A percentile compares a stretch with the other conserved stretches of the same genome.
Conservation (phyloP, 2,113 vertebrate species). For the Rynchops niger region DNA sequence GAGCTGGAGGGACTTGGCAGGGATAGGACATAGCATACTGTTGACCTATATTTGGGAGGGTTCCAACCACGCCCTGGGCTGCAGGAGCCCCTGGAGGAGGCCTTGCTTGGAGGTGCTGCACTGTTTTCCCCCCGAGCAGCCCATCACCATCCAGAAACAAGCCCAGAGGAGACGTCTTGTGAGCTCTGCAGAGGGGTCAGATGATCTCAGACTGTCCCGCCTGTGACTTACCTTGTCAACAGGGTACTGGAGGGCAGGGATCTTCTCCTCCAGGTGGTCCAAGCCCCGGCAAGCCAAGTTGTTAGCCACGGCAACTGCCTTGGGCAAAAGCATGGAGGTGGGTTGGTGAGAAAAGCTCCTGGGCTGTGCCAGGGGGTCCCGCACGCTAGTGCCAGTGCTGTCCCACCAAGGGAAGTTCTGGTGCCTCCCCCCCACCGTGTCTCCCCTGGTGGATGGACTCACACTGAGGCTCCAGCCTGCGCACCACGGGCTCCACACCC, state of each 20-base stretch:
- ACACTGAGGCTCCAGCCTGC: conserved; percentile 80
- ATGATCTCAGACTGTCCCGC: not conserved
- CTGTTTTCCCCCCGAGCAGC: not conserved
- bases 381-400: rapidly evolving
- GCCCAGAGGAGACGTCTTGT: not conserved
- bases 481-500: conserved; percentile 78
- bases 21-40: not conserved
- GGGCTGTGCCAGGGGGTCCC: not conserved
- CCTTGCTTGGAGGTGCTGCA: not conserved
- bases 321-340: not conserved
- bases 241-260: conserved; percentile 79
- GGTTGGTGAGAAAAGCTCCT: not conserved
- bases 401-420: not conserved
- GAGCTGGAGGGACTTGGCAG: not conserved
- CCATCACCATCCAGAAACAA: not conserved
- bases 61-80: not conserved
- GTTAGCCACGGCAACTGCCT: conserved; percentile 77
- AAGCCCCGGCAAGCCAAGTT: conserved; percentile 78
- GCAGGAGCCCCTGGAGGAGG: not conserved
- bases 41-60: not conserved
- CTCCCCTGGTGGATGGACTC: not conserved
- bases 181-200: not conserved
- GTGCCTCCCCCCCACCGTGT: rapidly evolving
- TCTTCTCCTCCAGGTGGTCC: conserved; percentile 81
- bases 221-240: conserved; percentile 74